These are phyloP conservation scores for Sus scrofa DNA, from an alignment of 2,113 vertebrate species.

Conservation along the genomic window T2T-Sscrofa CM000825.6:45512501-45513000, in stretches of 20 bases:
- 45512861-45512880: background rate
- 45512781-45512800: background rate
- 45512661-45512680: background rate
- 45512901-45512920: background rate
- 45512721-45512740: fast-evolving
- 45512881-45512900: fast-evolving
- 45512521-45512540: background rate
- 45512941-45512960: background rate
- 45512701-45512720: background rate
- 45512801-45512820: background rate
- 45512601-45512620: background rate
- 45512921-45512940: background rate
- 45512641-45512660: background rate
- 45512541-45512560: background rate
- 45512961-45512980: background rate
- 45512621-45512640: background rate
- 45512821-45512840: background rate
- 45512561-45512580: background rate
- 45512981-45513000: background rate
- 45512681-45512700: background rate
- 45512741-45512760: background rate
- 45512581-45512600: background rate
- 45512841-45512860: background rate
- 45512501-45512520: background rate
- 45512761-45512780: background rate